Evolutionary conservation across 2,888 invertebrate species (phyloP).

Genomic region (Acanthoscelides obtectus): DNA sequence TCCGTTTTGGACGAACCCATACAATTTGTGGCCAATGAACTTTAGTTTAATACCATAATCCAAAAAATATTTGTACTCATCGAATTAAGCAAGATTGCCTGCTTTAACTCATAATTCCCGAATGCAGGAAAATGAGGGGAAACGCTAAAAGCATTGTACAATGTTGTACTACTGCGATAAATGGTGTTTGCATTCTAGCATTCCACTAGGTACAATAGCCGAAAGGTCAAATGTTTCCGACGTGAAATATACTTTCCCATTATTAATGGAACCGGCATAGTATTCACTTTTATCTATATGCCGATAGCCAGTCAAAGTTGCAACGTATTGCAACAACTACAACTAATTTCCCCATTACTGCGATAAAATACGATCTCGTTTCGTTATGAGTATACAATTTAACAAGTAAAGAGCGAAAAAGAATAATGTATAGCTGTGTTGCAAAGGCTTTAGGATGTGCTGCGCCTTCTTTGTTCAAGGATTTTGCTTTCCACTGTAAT

Average conservation of each 20-base stretch:
- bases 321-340: neutral
- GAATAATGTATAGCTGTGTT: neutral
- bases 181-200: too few species aligned
- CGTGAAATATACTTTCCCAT: neutral
- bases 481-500: neutral
- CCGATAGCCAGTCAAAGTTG: neutral
- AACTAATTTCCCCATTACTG: neutral
- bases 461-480: neutral
- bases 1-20: too few species aligned
- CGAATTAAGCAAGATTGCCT: too few species aligned
- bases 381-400: neutral
- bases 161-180: too few species aligned
- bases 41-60: too few species aligned
- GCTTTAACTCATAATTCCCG: too few species aligned
- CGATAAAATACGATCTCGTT: neutral
- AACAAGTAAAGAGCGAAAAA: neutral
- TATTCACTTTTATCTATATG: neutral
- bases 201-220: neutral
- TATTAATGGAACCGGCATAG: neutral
- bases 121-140: too few species aligned
- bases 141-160: too few species aligned
- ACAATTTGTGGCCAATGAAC: too few species aligned
- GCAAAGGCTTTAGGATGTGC: neutral
- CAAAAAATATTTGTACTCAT: too few species aligned
- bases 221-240: neutral